These are phyloP conservation scores for Syngnathus acus DNA, from an alignment of 2,797 vertebrate species.

Conservation along the genomic window DNA sequence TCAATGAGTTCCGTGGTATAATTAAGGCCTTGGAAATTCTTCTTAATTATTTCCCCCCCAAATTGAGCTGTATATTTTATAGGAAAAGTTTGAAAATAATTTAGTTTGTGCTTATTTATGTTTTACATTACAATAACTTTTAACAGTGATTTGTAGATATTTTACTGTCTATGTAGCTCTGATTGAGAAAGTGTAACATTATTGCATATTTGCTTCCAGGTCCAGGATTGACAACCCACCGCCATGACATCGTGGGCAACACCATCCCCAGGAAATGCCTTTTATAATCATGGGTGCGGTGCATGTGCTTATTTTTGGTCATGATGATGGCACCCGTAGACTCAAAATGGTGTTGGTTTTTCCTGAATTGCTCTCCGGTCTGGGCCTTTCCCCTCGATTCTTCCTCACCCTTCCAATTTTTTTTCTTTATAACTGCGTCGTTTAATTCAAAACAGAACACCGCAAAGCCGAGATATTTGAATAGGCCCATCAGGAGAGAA, in stretches of 20 bases:
- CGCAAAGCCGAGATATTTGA: not conserved
- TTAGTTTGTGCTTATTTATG: too few relatives aligned
- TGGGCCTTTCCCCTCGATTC: not conserved
- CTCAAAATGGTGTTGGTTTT: not conserved
- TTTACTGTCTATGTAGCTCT: not conserved
- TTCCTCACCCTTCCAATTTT: not conserved
- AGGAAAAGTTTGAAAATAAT: not conserved
- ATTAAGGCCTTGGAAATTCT: too few relatives aligned
- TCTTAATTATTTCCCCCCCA: too few relatives aligned
- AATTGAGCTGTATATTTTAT: too few relatives aligned
- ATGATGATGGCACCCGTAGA: not conserved
- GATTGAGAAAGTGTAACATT: not conserved
- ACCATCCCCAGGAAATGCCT: constrained; percentile 4
- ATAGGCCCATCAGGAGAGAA: not conserved
- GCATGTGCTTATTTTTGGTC: not conserved
- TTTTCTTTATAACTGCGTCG: not conserved
- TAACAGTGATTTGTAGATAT: not conserved
- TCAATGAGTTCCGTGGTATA: too few relatives aligned
- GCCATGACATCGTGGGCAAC: not conserved
- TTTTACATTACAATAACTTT: not conserved
- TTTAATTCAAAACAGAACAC: not conserved
- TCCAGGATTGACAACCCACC: not conserved
- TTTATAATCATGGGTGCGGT: constrained; percentile 3
- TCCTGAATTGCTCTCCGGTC: not conserved
- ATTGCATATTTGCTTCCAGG: not conserved